These are phyloP conservation scores for Aphelinus certus DNA, from an alignment of 1,140 invertebrate species.

Conservation along the genomic window DNA sequence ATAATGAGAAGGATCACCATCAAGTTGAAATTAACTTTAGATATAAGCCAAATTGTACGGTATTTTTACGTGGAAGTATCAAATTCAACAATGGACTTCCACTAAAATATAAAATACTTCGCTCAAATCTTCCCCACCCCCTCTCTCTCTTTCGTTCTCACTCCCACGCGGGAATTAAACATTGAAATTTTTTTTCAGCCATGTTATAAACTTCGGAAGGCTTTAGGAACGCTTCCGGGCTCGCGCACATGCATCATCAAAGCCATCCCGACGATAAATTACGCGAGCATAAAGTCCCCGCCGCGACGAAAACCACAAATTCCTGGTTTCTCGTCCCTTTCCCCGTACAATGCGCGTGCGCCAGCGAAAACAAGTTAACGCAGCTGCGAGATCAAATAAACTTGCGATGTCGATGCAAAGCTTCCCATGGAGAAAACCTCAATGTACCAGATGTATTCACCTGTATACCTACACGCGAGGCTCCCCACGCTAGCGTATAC, in stretches of 20 bases:
- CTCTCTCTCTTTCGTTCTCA: too few relatives aligned
- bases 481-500: not conserved
- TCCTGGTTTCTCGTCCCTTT: not conserved
- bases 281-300: not conserved
- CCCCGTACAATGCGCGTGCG: not conserved
- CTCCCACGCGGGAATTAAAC: not conserved
- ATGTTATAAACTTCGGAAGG: conserved; percentile 2
- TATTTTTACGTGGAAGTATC: too few relatives aligned
- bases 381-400: conserved; percentile 10
- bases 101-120: too few relatives aligned
- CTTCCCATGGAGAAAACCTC: not conserved
- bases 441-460: too few relatives aligned
- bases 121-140: too few relatives aligned
- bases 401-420: not conserved
- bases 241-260: conserved; percentile 2
- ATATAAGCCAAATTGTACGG: too few relatives aligned
- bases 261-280: conserved; percentile 11
- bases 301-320: not conserved
- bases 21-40: too few relatives aligned
- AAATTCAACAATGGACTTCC: too few relatives aligned
- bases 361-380: conserved; percentile 12
- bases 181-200: not conserved
- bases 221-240: not conserved
- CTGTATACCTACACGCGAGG: too few relatives aligned
- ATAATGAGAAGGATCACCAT: too few relatives aligned